Evolutionary conservation across 2,888 invertebrate species (phyloP), one percentile per base, ranked within the genome.

Genomic region (Aproaerema taeniolella): DNA sequence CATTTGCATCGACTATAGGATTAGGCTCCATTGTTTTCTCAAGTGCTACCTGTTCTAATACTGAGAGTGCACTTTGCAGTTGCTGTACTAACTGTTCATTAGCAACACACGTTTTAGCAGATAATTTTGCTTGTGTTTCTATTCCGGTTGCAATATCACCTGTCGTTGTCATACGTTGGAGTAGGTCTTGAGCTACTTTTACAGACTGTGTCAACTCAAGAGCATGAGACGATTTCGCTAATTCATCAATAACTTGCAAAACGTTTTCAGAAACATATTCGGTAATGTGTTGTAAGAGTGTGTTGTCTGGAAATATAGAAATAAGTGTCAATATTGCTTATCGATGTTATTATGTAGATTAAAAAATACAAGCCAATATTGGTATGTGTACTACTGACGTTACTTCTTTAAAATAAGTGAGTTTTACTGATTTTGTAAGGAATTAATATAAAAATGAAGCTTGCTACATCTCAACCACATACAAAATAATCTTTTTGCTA

Each of bases 161-260:
- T 7, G 34, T 15, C 2, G 38, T 29, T n/a, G n/a, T n/a, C 6
- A 46, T 38, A 32, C 17, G 24, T 9, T 43, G 31, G 2, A 38
- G 45, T 1, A 46, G 31, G 16, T 45, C 39, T 24, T 36, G 37
- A 4, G 46, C 46, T 15, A 45, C 30, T 4, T 7, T 14, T 9
- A 49, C 26, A 2, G 46, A 49, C n/a, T 43, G 38, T 20, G 31
- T 32, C 10, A 49, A 11, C 7, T 39, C 31, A 7, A 43, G 41
- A 6, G 25, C 31, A 14, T 43, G 13, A 1, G 38, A 28, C 17
- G 17, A 16, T 7, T 10, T n/a, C 1, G 38, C 39, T n/a, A 49
- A 20, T 16, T 36, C n/a, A 4, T 42, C 32, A 6, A 46, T 8
- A 2, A 37, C 40, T 5, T 41, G 16, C 6, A 30, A 15, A 14